Percentiles rank a stretch among this genome's conserved stretches.
phyloP scores from a whole-genome alignment of 1,140 invertebrate species.

The Drosophila novamexicana region DNA sequence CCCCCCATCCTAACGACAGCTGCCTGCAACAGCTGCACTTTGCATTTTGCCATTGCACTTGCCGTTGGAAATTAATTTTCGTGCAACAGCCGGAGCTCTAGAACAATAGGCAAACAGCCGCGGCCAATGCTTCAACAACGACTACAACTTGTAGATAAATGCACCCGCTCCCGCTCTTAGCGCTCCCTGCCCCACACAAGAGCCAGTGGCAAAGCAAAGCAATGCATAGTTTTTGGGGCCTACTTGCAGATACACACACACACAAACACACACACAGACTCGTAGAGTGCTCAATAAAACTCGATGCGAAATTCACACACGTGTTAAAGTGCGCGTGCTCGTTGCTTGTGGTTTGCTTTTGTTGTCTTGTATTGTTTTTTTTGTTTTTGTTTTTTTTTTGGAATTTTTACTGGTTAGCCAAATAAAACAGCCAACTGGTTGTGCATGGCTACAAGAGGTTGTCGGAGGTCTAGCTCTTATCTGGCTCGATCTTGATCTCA shows the following conservation, averaged over 20 bases:
- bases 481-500: conserved; percentile 46
- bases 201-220: conserved; percentile 34
- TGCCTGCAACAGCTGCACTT: conserved; percentile 43
- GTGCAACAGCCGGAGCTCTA: conserved; percentile 75
- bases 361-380: background rate
- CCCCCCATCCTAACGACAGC: background rate
- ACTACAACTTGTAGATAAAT: conserved; percentile 54
- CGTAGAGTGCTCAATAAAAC: conserved; percentile 56
- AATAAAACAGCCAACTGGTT: conserved; percentile 44
- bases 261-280: conserved; percentile 26
- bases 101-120: conserved; percentile 76
- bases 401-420: conserved; percentile 26
- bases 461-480: conserved; percentile 30
- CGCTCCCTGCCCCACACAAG: background rate
- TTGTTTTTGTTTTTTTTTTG: background rate
- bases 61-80: conserved; percentile 79
- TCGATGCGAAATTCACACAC: conserved; percentile 67
- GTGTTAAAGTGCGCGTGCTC: conserved; percentile 56
- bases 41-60: conserved; percentile 72
- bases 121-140: conserved; percentile 47
- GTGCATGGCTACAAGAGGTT: conserved; percentile 26
- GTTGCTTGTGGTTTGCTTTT: conserved; percentile 24
- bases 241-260: conserved; percentile 23
- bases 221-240: conserved; percentile 64
- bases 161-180: background rate